phyloP scores from a whole-genome alignment of 2,888 invertebrate genomes.

The Oscheius myriophilus region DNA sequence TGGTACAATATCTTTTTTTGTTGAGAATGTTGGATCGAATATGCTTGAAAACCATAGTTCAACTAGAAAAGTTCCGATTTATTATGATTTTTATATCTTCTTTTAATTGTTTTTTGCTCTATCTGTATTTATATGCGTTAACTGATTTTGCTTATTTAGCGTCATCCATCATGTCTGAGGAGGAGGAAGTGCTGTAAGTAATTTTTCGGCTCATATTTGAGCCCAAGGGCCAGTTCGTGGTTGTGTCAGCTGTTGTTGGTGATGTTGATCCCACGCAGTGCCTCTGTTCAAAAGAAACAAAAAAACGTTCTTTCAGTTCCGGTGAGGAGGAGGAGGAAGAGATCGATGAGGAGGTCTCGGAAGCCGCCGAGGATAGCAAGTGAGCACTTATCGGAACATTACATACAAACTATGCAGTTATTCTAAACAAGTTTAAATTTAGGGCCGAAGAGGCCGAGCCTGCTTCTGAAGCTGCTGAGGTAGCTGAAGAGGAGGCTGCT shows the following conservation, averaged over 20 bases:
- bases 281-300: not conserved
- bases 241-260: conserved; percentile 21
- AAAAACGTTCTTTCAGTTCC: conserved; percentile 52
- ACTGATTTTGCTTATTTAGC: not conserved
- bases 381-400: not conserved
- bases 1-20: too few species aligned
- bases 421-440: not conserved
- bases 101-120: too few species aligned
- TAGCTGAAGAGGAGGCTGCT: conserved; percentile 36
- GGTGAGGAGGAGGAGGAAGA: conserved; percentile 67
- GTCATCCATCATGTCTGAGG: conserved; percentile 56
- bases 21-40: too few species aligned
- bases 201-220: not conserved
- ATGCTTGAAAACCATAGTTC: too few species aligned
- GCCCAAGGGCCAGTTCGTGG: not conserved
- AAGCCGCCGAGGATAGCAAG: conserved; percentile 37
- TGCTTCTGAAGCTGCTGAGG: conserved; percentile 23
- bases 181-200: conserved; percentile 62
- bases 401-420: not conserved
- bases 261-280: conserved; percentile 23
- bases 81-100: too few species aligned
- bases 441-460: conserved; percentile 34
- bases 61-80: too few species aligned
- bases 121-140: too few species aligned
- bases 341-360: conserved; percentile 41